phyloP scores from a whole-genome alignment of 2,888 invertebrate genomes.

The Rosalia funebris region DNA sequence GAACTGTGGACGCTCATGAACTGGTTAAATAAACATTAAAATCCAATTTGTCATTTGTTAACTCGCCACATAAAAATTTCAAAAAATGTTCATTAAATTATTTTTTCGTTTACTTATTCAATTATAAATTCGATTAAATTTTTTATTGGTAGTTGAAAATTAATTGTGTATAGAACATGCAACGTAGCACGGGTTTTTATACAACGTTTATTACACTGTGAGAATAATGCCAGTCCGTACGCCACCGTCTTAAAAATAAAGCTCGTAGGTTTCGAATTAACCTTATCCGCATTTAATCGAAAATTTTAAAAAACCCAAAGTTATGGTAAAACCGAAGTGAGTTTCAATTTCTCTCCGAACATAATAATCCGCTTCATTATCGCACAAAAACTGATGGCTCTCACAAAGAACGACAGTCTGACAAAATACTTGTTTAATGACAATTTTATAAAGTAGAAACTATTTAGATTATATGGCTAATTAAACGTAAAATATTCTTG shows the following conservation, averaged over 20 bases:
- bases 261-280: conserved; percentile 6
- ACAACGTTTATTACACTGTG: conserved; percentile 7
- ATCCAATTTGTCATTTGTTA: conserved; percentile 13
- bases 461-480: conserved; percentile 11
- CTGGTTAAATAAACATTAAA: conserved; percentile 12
- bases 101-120: conserved; percentile 18
- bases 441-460: conserved; percentile 2
- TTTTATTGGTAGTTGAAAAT: conserved; percentile 51
- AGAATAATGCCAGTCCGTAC: not conserved
- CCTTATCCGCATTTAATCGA: not conserved
- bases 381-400: not conserved
- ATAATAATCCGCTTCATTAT: conserved; percentile 1
- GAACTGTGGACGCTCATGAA: not conserved
- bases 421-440: conserved; percentile 6
- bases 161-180: conserved; percentile 42
- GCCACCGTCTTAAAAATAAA: not conserved
- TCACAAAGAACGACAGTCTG: not conserved
- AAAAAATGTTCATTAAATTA: conserved; percentile 3
- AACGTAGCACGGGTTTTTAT: conserved; percentile 1
- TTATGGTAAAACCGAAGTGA: conserved; percentile 1
- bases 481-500: conserved; percentile 8
- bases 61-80: conserved; percentile 1
- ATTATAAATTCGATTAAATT: conserved; percentile 30
- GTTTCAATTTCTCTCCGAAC: not conserved
- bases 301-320: not conserved